Conservation (phyloP, 2,797 vertebrate genomes). For the Clarias fuscus region DNA sequence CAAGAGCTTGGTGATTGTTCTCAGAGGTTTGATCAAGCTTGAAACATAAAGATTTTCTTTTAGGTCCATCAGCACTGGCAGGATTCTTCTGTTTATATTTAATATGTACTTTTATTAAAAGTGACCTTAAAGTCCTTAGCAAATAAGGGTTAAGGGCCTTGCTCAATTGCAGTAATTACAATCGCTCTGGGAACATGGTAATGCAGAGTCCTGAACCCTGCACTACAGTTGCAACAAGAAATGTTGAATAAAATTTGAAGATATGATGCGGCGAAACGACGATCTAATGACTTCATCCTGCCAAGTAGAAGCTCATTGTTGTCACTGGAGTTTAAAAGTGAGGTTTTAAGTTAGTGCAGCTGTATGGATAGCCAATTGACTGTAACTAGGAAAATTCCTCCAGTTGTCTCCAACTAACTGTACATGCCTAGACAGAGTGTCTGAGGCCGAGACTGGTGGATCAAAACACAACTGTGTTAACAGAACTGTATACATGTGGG, state of each 20-base stretch:
- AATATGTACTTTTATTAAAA: not conserved
- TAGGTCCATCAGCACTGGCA: not conserved
- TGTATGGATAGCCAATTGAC: not conserved
- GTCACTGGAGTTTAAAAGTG: not conserved
- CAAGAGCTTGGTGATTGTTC: not conserved
- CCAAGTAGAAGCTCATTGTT: not conserved
- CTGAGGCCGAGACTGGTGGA: not conserved
- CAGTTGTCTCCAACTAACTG: not conserved
- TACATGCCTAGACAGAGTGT: not conserved
- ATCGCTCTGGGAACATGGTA: not conserved
- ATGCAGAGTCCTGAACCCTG: not conserved
- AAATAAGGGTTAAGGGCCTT: too few relatives aligned
- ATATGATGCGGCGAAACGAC: not conserved
- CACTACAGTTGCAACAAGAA: not conserved
- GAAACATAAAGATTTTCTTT: not conserved
- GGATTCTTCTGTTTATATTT: not conserved
- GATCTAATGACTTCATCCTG: not conserved
- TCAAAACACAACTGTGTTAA: not conserved
- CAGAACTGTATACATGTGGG: not conserved
- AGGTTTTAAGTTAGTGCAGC: not conserved
- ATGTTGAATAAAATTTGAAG: not conserved
- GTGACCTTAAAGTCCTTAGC: not conserved
- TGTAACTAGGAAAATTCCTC: not conserved
- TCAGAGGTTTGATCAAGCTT: not conserved
- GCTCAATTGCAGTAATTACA: not conserved